These are phyloP conservation scores for Melipona beecheii DNA, from an alignment of 2,888 invertebrate species.

Conservation along the genomic window DNA sequence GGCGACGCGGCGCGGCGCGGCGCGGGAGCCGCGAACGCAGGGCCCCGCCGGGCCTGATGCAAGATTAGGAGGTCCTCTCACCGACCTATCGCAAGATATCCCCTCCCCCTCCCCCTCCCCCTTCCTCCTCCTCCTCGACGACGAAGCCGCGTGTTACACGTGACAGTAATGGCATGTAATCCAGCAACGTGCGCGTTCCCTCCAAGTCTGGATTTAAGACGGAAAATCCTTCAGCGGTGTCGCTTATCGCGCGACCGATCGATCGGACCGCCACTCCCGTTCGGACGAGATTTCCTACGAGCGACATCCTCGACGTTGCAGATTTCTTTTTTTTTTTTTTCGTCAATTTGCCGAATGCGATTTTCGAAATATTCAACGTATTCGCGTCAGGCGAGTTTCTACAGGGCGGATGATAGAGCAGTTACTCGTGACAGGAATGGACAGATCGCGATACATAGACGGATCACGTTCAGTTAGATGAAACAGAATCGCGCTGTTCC, in stretches of 20 bases:
- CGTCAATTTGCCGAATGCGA: no score
- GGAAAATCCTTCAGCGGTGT: conserved; percentile 36
- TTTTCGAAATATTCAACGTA: no score
- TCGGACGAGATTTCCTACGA: not conserved
- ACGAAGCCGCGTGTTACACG: conserved; percentile 67
- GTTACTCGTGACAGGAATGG: no score
- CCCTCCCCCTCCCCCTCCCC: not conserved
- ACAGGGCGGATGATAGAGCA: no score
- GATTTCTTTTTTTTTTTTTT: no score
- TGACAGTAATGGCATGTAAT: conserved; percentile 58
- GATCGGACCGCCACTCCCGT: conserved; percentile 25
- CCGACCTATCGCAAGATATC: conserved; percentile 64
- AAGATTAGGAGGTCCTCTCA: conserved; percentile 77
- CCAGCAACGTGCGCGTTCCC: conserved; percentile 45
- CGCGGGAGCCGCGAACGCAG: conserved; percentile 60
- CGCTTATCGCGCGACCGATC: conserved; percentile 43
- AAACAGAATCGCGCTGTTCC: no score
- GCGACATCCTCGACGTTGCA: no score
- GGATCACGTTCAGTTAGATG: no score
- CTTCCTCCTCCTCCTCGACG: conserved; percentile 1
- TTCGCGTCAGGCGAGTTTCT: no score
- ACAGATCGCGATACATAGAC: no score
- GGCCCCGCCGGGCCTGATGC: conserved; percentile 77
- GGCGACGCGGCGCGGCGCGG: conserved; percentile 17
- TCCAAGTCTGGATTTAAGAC: conserved; percentile 34